These are phyloP conservation scores for Tachystola acroxantha DNA, from an alignment of 2,888 invertebrate genomes.

Conservation along the genomic window DNA sequence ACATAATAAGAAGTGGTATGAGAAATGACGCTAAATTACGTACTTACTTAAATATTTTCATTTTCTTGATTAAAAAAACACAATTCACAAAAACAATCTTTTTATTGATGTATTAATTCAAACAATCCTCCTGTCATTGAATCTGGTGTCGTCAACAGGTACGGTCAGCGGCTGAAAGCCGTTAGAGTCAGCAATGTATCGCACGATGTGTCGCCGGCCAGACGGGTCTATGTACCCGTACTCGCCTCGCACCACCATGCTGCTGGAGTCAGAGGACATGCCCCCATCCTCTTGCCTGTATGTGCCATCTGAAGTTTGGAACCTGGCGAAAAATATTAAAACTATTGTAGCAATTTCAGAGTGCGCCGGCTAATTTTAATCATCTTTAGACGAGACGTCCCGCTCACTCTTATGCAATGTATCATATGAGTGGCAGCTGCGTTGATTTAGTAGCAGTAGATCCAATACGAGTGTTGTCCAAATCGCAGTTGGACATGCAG, in stretches of 20 bases:
- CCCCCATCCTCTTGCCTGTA: conserved; percentile 69
- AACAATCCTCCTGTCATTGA: conserved; percentile 60
- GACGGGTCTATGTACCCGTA: conserved; percentile 75
- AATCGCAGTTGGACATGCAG: too few species aligned
- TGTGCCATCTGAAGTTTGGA: conserved; percentile 69
- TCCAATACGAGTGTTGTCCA: too few species aligned
- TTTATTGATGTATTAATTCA: conserved; percentile 13
- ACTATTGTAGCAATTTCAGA: too few species aligned
- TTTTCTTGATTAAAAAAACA: too few species aligned
- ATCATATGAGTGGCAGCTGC: too few species aligned
- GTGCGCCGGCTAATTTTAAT: too few species aligned
- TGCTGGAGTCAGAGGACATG: conserved; percentile 26
- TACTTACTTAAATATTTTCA: too few species aligned
- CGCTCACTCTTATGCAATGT: too few species aligned
- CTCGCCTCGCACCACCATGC: conserved; percentile 55
- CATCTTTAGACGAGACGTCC: too few species aligned
- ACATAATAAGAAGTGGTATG: too few species aligned
- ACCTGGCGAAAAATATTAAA: conserved; percentile 33
- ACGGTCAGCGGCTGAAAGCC: conserved; percentile 58
- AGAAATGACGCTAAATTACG: too few species aligned
- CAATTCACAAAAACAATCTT: background rate
- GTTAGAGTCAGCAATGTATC: conserved; percentile 80
- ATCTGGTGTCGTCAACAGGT: conserved; percentile 40
- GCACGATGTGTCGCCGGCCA: conserved; percentile 53
- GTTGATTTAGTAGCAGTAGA: too few species aligned